phyloP scores from a whole-genome alignment of 2,888 invertebrate genomes.

The Volucella inanis region DNA sequence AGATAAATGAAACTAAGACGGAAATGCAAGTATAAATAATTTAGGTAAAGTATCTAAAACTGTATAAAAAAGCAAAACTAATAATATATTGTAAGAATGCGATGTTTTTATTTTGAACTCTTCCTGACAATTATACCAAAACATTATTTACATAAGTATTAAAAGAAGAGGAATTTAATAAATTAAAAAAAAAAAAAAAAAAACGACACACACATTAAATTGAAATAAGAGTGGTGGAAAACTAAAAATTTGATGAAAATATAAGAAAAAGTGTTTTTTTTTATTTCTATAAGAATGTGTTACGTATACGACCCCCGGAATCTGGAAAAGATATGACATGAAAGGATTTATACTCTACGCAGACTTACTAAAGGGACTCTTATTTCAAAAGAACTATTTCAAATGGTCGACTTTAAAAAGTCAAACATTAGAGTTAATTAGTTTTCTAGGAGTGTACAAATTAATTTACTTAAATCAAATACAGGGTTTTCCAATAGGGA shows the following conservation, averaged over 20 bases:
- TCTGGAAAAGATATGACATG: too few relatives aligned
- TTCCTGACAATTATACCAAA: constrained; percentile 67
- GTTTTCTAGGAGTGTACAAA: too few relatives aligned
- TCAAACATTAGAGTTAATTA: too few relatives aligned
- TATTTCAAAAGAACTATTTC: too few relatives aligned
- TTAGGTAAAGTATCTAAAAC: constrained; percentile 28
- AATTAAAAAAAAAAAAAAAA: constrained; percentile 29
- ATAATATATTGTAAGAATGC: constrained; percentile 29
- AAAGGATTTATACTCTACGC: too few relatives aligned
- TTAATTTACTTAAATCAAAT: too few relatives aligned
- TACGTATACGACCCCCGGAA: too few relatives aligned
- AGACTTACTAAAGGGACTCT: too few relatives aligned
- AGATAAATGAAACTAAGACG: constrained; percentile 37
- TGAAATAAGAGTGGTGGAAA: constrained; percentile 59
- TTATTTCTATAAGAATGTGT: neutral
- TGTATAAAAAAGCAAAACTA: constrained; percentile 26
- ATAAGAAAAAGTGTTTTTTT: neutral
- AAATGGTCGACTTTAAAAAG: too few relatives aligned
- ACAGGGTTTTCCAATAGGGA: too few relatives aligned
- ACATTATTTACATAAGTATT: constrained; percentile 71
- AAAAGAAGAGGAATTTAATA: constrained; percentile 30
- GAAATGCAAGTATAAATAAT: constrained; percentile 53
- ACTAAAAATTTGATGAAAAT: constrained; percentile 55
- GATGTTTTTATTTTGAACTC: constrained; percentile 51
- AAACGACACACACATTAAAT: constrained; percentile 42